Percentiles rank a stretch among this genome's conserved stretches.
Conservation (phyloP, 35 echinoderm and acorn worm species). For the Patiria miniata region DNA sequence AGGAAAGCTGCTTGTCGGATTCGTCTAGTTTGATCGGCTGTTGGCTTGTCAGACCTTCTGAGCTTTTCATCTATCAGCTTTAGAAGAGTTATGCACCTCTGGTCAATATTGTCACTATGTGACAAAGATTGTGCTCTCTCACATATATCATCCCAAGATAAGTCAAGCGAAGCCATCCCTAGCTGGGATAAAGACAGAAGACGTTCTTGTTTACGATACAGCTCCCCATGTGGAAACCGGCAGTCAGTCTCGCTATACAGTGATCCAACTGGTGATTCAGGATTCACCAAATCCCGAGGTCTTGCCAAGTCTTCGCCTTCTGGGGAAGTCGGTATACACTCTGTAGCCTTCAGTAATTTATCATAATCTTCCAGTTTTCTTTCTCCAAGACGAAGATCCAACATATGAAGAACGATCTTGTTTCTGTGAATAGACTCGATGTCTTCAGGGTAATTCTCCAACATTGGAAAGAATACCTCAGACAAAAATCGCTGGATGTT, state of each 20-base stretch:
- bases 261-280: background rate
- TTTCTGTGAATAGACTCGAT: background rate
- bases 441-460: background rate
- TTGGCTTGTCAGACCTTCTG: conserved; percentile 1
- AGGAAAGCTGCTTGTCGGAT: conserved; percentile 24
- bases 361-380: conserved; percentile 17
- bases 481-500: background rate
- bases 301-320: background rate
- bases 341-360: background rate
- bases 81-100: conserved; percentile 17
- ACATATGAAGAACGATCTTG: background rate
- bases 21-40: background rate
- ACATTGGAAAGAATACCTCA: conserved; percentile 20
- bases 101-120: background rate
- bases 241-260: conserved; percentile 33
- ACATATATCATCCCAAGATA: conserved; percentile 45
- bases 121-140: conserved; percentile 26
- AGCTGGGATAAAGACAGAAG: conserved; percentile 39
- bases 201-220: background rate
- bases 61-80: conserved; percentile 28
- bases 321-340: conserved; percentile 49
- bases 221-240: conserved; percentile 43
- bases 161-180: conserved; percentile 45
- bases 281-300: conserved; percentile 40
- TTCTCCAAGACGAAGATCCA: conserved; percentile 38